Evolutionary conservation across 2,797 vertebrate species (phyloP).

Genomic region (Graptemys geographica): DNA sequence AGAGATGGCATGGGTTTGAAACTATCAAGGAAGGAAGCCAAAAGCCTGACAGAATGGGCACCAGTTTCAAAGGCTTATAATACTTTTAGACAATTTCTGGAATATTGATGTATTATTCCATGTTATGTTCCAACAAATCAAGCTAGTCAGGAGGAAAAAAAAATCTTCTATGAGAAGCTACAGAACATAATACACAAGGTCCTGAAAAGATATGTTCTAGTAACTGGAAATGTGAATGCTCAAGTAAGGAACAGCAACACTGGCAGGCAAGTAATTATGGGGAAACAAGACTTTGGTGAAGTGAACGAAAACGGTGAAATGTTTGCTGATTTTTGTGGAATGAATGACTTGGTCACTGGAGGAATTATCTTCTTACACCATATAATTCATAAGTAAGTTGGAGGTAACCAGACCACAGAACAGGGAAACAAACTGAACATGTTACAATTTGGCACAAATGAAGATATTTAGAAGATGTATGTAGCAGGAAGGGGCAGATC

Average conservation of each 20-base stretch:
- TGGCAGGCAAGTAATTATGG: not conserved
- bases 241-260: not conserved
- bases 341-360: not conserved
- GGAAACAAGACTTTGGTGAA: not conserved
- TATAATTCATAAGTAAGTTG: not conserved
- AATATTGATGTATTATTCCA: not conserved
- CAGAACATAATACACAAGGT: not conserved
- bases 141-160: not conserved
- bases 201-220: not conserved
- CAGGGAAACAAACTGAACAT: not conserved
- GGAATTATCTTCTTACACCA: not conserved
- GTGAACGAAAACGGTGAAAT: no score
- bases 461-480: not conserved
- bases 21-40: not conserved
- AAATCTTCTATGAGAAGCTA: not conserved
- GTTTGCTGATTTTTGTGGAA: not conserved
- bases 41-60: not conserved
- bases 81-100: not conserved
- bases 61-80: not conserved
- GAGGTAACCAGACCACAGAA: not conserved
- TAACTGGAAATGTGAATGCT: not conserved
- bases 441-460: not conserved
- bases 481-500: not conserved
- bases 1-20: not conserved
- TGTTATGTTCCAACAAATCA: not conserved